Evolutionary conservation across 2,888 invertebrate genomes (phyloP), one percentile per base, ranked within the genome.

Genomic region (Byasa hedistus): DNA sequence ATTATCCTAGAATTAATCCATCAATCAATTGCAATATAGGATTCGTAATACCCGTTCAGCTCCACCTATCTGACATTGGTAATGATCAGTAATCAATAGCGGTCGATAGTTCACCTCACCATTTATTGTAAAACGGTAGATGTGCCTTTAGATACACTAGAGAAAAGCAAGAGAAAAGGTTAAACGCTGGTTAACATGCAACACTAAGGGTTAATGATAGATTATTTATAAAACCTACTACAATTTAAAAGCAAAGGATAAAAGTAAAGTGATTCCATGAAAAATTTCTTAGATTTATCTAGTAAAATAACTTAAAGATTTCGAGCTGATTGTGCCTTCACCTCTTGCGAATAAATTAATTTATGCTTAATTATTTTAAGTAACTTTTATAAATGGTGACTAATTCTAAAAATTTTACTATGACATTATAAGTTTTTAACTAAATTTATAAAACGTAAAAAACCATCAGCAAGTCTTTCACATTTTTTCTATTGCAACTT

Each of bases 1-100:
- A 87, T 87, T 87, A 86, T 76, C 74, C 73, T 79, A 73, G 78
- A 85, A 86, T 89, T 86, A 87, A 84, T 82, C 85, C 81, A 88
- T 89, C 86, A 85, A 87, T 87, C 87, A 85, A 83, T 82, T 77
- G 83, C 81, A 79, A 76, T 82, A 78, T 80, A 74, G 78, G 81
- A 80, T 78, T 76, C 76, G 77, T 80, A 81, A 78, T 78, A 75
- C 22, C 72, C 78, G 76, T 80, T 79, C 80, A 83, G 79, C 80
- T 81, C 79, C 77, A 79, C 74, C 77, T 78, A 79, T 81, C 79
- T 73, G 76, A 75, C 76, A 74, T 72, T 36, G 55, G 71, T 84
- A 84, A 83, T 83, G 76, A 80, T 75, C 71, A 73, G 69, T 78
- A 81, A 82, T 84, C 79, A 80, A 72, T 70, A 71, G 61, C 76